These are phyloP conservation scores for Podarcis muralis DNA, from an alignment of 2,113 vertebrate genomes.

Conservation along the genomic window DNA sequence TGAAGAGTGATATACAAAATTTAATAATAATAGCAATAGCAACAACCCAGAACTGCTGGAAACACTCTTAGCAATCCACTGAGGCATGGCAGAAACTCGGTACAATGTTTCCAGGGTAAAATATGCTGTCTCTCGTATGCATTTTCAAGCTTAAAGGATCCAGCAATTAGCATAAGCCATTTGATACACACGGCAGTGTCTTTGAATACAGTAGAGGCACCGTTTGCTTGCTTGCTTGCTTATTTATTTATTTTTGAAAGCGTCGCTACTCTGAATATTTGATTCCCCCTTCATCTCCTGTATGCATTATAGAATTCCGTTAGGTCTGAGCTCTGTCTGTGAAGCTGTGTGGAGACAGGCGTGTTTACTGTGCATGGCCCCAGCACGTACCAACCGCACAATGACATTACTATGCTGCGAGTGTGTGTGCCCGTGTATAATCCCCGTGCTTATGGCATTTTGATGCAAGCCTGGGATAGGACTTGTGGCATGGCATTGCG, in stretches of 20 bases:
- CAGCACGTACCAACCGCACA: background rate
- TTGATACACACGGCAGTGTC: constrained; percentile 59
- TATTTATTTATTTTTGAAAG: constrained; percentile 42
- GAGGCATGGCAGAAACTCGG: background rate
- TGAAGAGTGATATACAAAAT: too few species aligned
- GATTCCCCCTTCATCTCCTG: constrained; percentile 14
- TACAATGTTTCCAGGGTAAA: background rate
- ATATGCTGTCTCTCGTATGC: constrained; percentile 42
- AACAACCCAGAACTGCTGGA: too few species aligned
- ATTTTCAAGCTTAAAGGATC: constrained; percentile 57
- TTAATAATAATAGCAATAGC: too few species aligned
- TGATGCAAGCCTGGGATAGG: background rate
- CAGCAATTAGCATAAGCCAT: constrained; percentile 64
- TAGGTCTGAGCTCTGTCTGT: background rate
- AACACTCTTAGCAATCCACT: background rate
- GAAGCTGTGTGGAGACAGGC: constrained; percentile 46
- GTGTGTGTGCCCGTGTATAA: background rate
- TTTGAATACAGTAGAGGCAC: constrained; percentile 58
- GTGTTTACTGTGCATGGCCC: constrained; percentile 33
- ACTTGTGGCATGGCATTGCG: background rate
- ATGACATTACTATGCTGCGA: background rate
- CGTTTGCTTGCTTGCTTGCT: background rate
- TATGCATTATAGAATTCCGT: constrained; percentile 1
- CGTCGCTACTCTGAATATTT: constrained; percentile 11
- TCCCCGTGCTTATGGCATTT: background rate